Evolutionary conservation across 2,797 vertebrate genomes (phyloP), one percentile per base, ranked within the genome.

Genomic region (Aldrovandia affinis): DNA sequence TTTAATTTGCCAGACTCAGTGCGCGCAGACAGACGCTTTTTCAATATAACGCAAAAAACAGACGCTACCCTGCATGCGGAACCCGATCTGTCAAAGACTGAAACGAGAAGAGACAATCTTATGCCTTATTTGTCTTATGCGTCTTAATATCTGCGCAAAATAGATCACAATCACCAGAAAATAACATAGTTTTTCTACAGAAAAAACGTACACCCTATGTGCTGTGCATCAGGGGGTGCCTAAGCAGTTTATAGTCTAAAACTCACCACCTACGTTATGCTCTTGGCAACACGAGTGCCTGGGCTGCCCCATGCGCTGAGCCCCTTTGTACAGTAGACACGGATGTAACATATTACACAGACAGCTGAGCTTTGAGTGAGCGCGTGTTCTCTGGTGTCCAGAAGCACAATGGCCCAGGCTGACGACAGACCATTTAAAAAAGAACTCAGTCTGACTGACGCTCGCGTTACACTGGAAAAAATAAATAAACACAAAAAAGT

Each of bases 261-360:
- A 52, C 50, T n/a, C n/a, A n/a, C n/a, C n/a, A n/a, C 50, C 81
- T 65, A 42, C 20, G 36, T 52, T 52, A 52, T 12, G 50, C 50
- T 52, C n/a, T n/a, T n/a, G n/a, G n/a, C n/a, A n/a, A n/a, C n/a
- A n/a, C n/a, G n/a, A n/a, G n/a, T n/a, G n/a, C n/a, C n/a, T n/a
- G n/a, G n/a, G n/a, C n/a, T n/a, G n/a, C n/a, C n/a, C n/a, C n/a
- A n/a, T n/a, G n/a, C n/a, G n/a, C n/a, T n/a, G n/a, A n/a, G n/a
- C n/a, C n/a, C n/a, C n/a, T n/a, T n/a, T 75, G 68, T 83, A 83
- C 88, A 81, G 2, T 87, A 85, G 82, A 88, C 88, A 78, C 86
- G 20, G 89, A 63, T 82, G 89, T 83, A 86, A 83, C 61, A n/a
- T n/a, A n/a, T n/a, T n/a, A n/a, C 15, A 81, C 81, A 87, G 39